phyloP scores from a whole-genome alignment of 2,888 invertebrate genomes.

The Dascillus cervinus region DNA sequence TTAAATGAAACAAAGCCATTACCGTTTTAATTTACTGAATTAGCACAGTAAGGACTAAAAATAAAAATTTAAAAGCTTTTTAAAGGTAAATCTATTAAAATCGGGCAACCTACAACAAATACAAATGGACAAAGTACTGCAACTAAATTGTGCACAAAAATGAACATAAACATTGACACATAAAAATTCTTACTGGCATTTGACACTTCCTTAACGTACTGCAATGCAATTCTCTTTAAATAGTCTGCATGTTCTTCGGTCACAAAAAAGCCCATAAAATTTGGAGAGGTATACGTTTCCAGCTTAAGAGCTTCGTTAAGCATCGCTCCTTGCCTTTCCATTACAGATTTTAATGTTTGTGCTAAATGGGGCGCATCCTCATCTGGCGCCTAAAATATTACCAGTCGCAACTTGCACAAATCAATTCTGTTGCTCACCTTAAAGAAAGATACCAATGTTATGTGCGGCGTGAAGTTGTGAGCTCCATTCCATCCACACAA shows the following conservation, averaged over 20 bases:
- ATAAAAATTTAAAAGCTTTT: too few relatives aligned
- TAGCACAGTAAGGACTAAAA: too few relatives aligned
- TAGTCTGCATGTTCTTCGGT: constrained; percentile 75
- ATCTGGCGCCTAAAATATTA: constrained; percentile 59
- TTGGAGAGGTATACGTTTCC: constrained; percentile 77
- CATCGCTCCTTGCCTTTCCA: constrained; percentile 60
- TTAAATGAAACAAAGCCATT: too few relatives aligned
- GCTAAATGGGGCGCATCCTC: constrained; percentile 62
- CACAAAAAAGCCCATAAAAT: constrained; percentile 87
- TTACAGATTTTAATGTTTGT: constrained; percentile 65
- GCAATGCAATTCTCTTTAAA: constrained; percentile 68
- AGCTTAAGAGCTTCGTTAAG: constrained; percentile 60
- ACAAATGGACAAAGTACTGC: too few relatives aligned
- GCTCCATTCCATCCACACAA: constrained; percentile 83
- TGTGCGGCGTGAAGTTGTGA: constrained; percentile 84
- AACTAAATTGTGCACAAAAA: too few relatives aligned
- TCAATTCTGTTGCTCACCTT: too few relatives aligned
- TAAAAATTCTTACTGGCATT: constrained; percentile 56
- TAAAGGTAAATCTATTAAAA: too few relatives aligned
- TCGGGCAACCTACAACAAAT: too few relatives aligned
- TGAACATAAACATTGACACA: too few relatives aligned
- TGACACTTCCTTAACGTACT: constrained; percentile 74
- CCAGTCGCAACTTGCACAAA: constrained; percentile 1
- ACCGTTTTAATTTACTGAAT: too few relatives aligned
- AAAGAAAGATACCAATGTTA: constrained; percentile 84